Percentiles rank a stretch among this genome's conserved stretches.
phyloP scores from a whole-genome alignment of 2,113 vertebrate species.

The Kobus ellipsiprymnus region DNA sequence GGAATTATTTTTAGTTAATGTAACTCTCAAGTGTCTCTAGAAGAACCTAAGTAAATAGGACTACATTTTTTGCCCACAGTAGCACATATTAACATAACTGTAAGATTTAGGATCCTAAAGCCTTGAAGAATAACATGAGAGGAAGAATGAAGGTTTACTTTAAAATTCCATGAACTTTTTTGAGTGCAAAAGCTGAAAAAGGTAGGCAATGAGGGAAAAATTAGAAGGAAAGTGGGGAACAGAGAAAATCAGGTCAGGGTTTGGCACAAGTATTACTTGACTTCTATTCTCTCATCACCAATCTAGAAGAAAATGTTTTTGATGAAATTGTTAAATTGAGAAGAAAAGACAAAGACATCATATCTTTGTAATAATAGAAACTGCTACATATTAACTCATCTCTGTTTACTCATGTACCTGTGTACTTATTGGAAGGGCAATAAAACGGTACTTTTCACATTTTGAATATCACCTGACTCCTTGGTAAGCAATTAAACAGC shows the following conservation, averaged over 20 bases:
- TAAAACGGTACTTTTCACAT: background rate
- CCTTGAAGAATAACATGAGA: background rate
- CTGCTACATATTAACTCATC: background rate
- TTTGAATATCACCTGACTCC: background rate
- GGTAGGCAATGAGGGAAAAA: background rate
- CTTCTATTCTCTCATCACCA: background rate
- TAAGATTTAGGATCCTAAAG: background rate
- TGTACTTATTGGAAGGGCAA: background rate
- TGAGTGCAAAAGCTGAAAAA: background rate
- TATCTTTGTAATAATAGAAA: background rate
- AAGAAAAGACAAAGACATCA: background rate
- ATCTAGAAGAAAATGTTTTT: background rate
- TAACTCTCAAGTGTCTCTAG: background rate
- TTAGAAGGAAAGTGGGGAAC: background rate
- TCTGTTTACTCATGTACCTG: background rate
- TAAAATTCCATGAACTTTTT: background rate
- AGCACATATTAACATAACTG: background rate
- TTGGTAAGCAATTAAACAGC: background rate
- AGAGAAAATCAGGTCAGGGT: background rate
- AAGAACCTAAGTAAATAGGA: background rate
- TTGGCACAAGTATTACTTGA: background rate
- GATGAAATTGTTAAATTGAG: background rate
- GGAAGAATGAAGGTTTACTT: background rate
- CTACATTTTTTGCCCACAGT: background rate
- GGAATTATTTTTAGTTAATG: background rate